phyloP scores from a whole-genome alignment of 1,140 invertebrate genomes.

The Dermatophagoides farinae region DNA sequence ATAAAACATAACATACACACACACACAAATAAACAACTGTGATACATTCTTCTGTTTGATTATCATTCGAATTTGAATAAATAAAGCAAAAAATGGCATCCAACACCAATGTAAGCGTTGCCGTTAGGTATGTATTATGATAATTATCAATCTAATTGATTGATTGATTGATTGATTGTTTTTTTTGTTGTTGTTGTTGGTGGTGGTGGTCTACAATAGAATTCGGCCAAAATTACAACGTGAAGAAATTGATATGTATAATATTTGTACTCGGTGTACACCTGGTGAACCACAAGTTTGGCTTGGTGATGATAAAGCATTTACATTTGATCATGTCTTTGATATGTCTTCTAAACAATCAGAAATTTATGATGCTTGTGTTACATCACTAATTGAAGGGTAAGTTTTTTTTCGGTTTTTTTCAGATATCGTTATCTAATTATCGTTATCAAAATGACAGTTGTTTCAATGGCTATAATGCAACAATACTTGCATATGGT shows the following conservation, averaged over 20 bases:
- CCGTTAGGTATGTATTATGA: constrained; percentile 1
- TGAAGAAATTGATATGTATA: constrained; percentile 83
- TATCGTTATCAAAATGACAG: constrained; percentile 13
- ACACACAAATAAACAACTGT: no score
- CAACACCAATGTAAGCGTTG: constrained; percentile 12
- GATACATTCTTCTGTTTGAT: background rate
- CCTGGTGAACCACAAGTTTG: constrained; percentile 72
- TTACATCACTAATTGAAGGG: constrained; percentile 59
- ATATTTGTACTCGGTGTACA: constrained; percentile 70
- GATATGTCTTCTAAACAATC: constrained; percentile 45
- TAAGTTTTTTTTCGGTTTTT: constrained; percentile 7
- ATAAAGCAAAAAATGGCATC: background rate
- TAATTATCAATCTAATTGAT: constrained; percentile 1
- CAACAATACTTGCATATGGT: constrained; percentile 86
- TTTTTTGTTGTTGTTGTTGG: constrained; percentile 23
- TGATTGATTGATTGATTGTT: background rate
- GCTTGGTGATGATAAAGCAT: constrained; percentile 76
- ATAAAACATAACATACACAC: no score
- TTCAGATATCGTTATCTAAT: background rate
- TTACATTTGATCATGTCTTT: constrained; percentile 93
- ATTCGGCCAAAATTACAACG: constrained; percentile 78
- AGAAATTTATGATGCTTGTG: constrained; percentile 62
- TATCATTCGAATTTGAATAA: no score
- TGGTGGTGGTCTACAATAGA: no score
- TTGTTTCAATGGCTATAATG: constrained; percentile 78